These are phyloP conservation scores for Pongo pygmaeus DNA, from an alignment of 2,113 vertebrate species.

Conservation along the genomic window DNA sequence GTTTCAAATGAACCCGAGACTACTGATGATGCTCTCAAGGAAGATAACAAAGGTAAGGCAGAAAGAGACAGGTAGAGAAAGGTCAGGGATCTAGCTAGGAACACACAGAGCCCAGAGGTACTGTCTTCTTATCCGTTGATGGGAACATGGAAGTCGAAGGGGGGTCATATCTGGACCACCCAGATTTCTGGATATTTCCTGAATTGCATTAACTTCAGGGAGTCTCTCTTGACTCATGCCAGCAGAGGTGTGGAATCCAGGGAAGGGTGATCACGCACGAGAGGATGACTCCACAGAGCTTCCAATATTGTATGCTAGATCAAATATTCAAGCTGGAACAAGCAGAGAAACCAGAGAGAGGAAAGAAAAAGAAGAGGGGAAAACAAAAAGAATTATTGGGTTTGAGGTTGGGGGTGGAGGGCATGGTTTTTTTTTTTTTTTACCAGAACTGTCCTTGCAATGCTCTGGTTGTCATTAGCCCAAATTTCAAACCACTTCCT, in stretches of 20 bases:
- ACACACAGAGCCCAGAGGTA: neutral
- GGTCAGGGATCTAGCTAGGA: neutral
- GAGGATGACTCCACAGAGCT: neutral
- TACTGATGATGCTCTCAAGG: neutral
- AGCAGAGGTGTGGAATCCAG: fast-evolving
- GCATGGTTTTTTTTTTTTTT: neutral
- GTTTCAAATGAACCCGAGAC: neutral
- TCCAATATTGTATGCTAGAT: neutral
- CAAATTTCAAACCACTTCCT: neutral
- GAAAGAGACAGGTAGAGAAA: neutral
- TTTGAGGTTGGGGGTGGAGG: neutral
- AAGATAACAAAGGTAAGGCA: neutral
- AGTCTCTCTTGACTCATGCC: neutral
- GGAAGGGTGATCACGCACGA: fast-evolving
- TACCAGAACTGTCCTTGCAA: neutral
- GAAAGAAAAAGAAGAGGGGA: no score
- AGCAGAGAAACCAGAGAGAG: neutral
- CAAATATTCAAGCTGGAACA: neutral
- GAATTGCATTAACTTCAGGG: neutral
- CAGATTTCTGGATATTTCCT: neutral
- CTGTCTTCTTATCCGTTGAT: neutral
- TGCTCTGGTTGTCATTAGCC: neutral
- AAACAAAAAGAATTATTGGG: neutral
- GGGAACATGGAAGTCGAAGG: neutral
- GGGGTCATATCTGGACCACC: neutral